phyloP scores from a whole-genome alignment of 2,888 invertebrate species.

The Stenichneumon culpator region DNA sequence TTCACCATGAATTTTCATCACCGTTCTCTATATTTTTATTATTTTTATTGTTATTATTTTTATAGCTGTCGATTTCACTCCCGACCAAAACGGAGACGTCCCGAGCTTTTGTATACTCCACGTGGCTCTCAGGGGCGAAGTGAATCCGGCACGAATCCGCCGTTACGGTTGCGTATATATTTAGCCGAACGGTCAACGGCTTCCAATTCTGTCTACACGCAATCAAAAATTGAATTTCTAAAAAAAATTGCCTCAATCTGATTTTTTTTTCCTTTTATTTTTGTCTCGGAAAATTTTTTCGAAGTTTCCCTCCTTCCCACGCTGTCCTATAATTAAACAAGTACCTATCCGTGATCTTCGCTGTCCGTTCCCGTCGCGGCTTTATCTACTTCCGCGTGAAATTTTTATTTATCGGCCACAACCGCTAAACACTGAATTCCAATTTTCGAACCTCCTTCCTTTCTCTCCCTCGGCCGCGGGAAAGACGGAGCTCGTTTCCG shows the following conservation, averaged over 20 bases:
- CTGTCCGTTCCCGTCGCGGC: neutral
- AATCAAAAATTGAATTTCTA: constrained; percentile 4
- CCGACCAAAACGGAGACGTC: constrained; percentile 15
- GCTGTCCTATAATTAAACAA: neutral
- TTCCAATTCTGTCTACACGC: constrained; percentile 31
- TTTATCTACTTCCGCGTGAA: neutral
- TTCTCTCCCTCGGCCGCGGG: neutral
- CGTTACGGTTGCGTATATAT: constrained; percentile 42
- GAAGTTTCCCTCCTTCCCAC: neutral
- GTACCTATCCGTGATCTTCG: neutral
- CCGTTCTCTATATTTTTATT: constrained; percentile 7
- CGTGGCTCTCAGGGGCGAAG: constrained; percentile 31
- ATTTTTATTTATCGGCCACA: neutral
- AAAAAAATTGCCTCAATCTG: neutral
- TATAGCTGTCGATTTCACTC: constrained; percentile 1
- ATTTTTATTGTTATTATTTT: neutral
- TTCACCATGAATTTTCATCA: neutral
- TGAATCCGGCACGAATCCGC: constrained; percentile 29
- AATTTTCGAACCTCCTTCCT: neutral
- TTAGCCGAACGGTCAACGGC: constrained; percentile 53
- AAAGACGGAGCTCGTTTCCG: neutral
- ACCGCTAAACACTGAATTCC: neutral
- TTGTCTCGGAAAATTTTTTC: neutral
- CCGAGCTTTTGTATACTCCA: constrained; percentile 33
- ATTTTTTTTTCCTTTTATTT: neutral